Conservation (phyloP, 2,888 invertebrate species). For the Pherbina coryleti region DNA sequence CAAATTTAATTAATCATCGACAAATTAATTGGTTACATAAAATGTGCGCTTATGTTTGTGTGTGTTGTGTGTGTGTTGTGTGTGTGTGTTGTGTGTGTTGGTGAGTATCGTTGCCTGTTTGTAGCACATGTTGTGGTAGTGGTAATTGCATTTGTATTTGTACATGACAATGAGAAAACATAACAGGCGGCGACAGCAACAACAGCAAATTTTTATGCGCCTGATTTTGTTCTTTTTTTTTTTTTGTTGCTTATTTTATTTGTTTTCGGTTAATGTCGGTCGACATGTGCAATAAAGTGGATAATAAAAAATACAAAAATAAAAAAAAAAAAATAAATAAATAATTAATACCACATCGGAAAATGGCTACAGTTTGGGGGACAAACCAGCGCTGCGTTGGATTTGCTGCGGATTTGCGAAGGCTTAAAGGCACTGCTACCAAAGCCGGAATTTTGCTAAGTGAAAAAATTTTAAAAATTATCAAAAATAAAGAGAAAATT, state of each 20-base stretch:
- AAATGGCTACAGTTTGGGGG: background rate
- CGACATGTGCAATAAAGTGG: conserved; percentile 6
- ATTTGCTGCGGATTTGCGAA: background rate
- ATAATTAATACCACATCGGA: background rate
- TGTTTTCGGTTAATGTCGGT: background rate
- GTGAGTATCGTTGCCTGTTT: background rate
- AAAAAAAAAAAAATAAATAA: background rate
- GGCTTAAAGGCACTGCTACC: too few relatives aligned
- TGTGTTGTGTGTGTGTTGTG: too few relatives aligned
- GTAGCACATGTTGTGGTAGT: conserved; percentile 3
- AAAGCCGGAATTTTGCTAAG: too few relatives aligned
- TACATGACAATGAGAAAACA: background rate
- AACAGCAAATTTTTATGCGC: background rate
- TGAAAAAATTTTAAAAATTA: too few relatives aligned
- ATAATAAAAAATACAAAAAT: background rate
- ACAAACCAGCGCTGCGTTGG: background rate
- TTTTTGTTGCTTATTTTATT: background rate
- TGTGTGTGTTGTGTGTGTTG: too few relatives aligned
- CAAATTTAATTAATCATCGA: conserved; percentile 44
- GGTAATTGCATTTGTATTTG: conserved; percentile 9
- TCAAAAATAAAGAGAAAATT: too few relatives aligned
- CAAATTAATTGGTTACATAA: conserved; percentile 42
- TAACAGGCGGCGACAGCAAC: background rate
- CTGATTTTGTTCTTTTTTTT: background rate
- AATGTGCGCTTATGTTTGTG: background rate